Percentiles rank a stretch among this genome's conserved stretches.
These are phyloP conservation scores for Stenurella melanura DNA, from an alignment of 2,888 invertebrate species.

Conservation along the genomic window DNA sequence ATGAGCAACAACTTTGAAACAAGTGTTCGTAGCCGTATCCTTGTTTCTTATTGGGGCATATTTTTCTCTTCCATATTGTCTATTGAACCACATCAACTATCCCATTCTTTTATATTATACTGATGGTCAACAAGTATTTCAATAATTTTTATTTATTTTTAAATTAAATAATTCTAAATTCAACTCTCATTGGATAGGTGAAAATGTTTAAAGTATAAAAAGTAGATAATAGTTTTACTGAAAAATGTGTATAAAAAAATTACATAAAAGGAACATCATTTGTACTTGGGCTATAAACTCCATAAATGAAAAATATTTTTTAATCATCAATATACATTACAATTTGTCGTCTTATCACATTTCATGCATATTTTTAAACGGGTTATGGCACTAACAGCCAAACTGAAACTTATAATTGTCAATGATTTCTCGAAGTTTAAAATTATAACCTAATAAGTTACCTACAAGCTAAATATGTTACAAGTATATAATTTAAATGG, in stretches of 20 bases:
- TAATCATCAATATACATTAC: conserved; percentile 8
- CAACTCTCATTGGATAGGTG: background rate
- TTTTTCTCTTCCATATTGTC: no score
- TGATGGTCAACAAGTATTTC: no score
- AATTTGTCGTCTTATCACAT: conserved; percentile 25
- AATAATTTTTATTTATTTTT: no score
- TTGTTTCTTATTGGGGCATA: no score
- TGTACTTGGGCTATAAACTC: conserved; percentile 7
- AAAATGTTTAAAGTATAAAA: background rate
- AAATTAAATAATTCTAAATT: background rate
- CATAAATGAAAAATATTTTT: conserved; percentile 6
- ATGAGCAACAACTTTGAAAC: no score
- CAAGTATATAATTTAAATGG: conserved; percentile 48
- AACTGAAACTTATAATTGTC: conserved; percentile 12
- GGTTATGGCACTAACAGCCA: conserved; percentile 35
- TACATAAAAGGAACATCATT: background rate
- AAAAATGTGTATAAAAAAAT: conserved; percentile 3
- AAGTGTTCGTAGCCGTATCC: no score
- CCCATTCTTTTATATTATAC: no score
- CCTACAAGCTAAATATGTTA: conserved; percentile 37
- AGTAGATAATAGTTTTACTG: background rate
- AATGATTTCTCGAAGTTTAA: conserved; percentile 14
- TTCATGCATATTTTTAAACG: conserved; percentile 11
- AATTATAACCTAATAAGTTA: conserved; percentile 39
- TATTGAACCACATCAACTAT: no score